These are phyloP conservation scores for Neosilurus mollespiculum DNA, from an alignment of 2,797 vertebrate genomes.

Conservation along the genomic window DNA sequence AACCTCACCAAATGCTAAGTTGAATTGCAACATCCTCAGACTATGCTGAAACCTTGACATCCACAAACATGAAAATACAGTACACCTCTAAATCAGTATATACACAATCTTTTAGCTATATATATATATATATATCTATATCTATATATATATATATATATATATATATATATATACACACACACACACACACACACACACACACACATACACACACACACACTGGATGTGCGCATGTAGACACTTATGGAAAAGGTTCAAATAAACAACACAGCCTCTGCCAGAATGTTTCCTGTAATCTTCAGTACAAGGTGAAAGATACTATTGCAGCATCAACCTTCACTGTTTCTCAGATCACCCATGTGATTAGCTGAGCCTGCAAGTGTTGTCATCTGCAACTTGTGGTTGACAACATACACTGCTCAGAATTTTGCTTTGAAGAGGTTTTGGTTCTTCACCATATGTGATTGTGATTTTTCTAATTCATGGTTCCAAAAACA, in stretches of 20 bases:
- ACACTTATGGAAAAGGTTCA: neutral
- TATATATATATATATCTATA: no score
- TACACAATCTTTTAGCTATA: no score
- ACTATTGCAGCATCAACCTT: slow-evolving; percentile 36
- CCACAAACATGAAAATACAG: neutral
- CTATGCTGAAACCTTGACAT: neutral
- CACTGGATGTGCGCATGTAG: neutral
- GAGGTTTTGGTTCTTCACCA: slow-evolving; percentile 25
- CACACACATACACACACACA: neutral
- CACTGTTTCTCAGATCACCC: slow-evolving; percentile 27
- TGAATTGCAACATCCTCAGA: neutral
- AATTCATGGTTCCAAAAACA: slow-evolving; percentile 28
- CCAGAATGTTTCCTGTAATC: slow-evolving; percentile 26
- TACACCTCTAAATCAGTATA: no score
- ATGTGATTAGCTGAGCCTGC: slow-evolving; percentile 24
- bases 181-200: neutral
- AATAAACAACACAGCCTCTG: slow-evolving; percentile 17
- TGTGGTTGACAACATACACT: slow-evolving; percentile 39
- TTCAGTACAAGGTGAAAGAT: slow-evolving; percentile 46
- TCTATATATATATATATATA: no score
- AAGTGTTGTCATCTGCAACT: slow-evolving; percentile 48
- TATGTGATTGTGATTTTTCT: slow-evolving; percentile 32
- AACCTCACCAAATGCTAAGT: neutral
- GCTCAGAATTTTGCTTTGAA: slow-evolving; percentile 47
- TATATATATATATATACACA: no score